Base-by-base conservation (phyloP, 2,113 vertebrate genomes). In the Nothoprocta perdicaria region DNA sequence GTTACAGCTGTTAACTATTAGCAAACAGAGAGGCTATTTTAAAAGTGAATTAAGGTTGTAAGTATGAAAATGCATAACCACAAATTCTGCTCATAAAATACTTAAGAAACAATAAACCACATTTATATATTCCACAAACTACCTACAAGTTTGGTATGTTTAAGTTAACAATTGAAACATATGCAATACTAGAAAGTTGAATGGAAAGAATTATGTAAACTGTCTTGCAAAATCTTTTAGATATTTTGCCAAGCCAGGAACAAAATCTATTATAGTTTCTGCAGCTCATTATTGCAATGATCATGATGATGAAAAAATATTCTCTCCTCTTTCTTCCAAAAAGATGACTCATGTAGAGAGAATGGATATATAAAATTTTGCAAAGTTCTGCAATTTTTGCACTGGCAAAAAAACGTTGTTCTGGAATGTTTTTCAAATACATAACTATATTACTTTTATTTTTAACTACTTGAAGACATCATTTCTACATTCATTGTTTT, bases 21-120 rank as follows among this genome's bases (percentile, higher is more conserved):
- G 87, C 95, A 91, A 94, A 90, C 72, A 91, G 94, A 86, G 87
- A 96, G 86, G 69, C 90, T 79, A 87, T 90, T 95, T 93, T 92
- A 96, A 97, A 96, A 96, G 95, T 96, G 96, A 97, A 92, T 96
- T 95, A 95, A 95, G 85, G 82, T 85, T 96, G 57, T 80, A 90
- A 76, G 92, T 73, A 94, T 77, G 27, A 93, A 96, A 95, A 95
- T n/a, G 84, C 77, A 86, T 60, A 88, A 91, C 41, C 82, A 48
- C 46, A 87, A 89, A 41, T 40, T 85, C 45, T 88, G n/a, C 73
- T 93, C 91, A 93, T 94, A 96, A 96, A 95, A 90, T 86, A 72
- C 50, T 93, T 55, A 60, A 75, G 88, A 94, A 87, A 95, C 52
- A 31, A 85, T 83, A 94, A 94, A 77, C 57, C 69, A 78, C 58